Percentiles rank a stretch among this genome's conserved stretches.
phyloP scores from a whole-genome alignment of 2,888 invertebrate genomes.

The Polymixis lichenea region DNA sequence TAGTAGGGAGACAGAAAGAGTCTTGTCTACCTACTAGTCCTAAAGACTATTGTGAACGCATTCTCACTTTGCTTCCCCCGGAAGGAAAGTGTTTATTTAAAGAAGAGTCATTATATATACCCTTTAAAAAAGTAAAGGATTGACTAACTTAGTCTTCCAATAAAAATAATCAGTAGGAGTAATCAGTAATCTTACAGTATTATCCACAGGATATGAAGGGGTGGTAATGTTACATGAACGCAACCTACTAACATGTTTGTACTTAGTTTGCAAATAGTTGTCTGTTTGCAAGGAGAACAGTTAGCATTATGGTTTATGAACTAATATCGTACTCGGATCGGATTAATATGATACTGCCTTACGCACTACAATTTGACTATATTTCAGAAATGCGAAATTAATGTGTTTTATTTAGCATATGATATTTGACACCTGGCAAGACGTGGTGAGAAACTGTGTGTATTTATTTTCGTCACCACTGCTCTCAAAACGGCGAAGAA shows the following conservation, averaged over 20 bases:
- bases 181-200: neutral
- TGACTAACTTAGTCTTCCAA: too few species aligned
- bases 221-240: conserved; percentile 10
- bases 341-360: conserved; percentile 3
- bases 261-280: conserved; percentile 40
- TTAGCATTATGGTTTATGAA: neutral
- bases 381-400: neutral
- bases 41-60: too few species aligned
- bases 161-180: too few species aligned
- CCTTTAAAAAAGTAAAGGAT: neutral
- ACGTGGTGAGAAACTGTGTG: neutral
- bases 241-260: conserved; percentile 12
- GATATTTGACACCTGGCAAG: neutral
- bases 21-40: too few species aligned
- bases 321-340: neutral
- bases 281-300: conserved; percentile 21
- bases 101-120: neutral
- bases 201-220: conserved; percentile 8
- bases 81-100: too few species aligned
- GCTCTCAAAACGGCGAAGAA: too few species aligned
- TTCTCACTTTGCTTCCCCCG: too few species aligned
- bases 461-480: too few species aligned
- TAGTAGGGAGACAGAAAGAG: neutral
- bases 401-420: neutral
- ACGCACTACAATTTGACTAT: neutral